Percentiles rank a stretch among this genome's conserved stretches.
Evolutionary conservation across 2,113 vertebrate species (phyloP).

Genomic region (Mohoua ochrocephala): DNA sequence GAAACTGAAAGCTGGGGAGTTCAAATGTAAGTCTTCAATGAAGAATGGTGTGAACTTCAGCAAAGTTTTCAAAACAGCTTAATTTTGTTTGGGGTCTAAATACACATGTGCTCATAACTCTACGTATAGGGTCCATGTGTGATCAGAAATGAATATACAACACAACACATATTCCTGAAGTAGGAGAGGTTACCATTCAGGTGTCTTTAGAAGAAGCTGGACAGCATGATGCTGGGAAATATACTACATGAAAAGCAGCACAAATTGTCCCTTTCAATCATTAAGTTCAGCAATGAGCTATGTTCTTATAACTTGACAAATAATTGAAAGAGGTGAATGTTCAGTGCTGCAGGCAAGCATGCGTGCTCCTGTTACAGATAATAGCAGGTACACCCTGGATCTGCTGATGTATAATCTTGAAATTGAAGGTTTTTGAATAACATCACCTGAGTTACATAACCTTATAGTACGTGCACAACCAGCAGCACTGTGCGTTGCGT

Average conservation of each 20-base stretch:
- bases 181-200: neutral
- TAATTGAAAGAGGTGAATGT: neutral
- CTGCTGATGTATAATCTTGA: neutral
- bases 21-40: neutral
- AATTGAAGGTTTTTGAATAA: neutral
- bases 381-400: neutral
- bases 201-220: neutral
- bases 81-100: neutral
- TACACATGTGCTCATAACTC: neutral
- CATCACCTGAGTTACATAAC: neutral
- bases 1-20: neutral
- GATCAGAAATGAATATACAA: neutral
- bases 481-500: accelerated
- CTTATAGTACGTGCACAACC: neutral
- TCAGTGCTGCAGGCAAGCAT: neutral
- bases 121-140: neutral
- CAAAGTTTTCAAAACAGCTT: neutral
- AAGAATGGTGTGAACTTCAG: neutral
- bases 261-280: neutral
- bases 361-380: neutral
- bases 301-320: neutral
- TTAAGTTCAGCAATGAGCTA: neutral
- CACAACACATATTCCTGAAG: neutral
- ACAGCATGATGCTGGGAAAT: neutral
- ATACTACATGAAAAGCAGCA: neutral